Evolutionary conservation across 2,888 invertebrate species (phyloP), one percentile per base, ranked within the genome.

Genomic region (Hedya salicella): DNA sequence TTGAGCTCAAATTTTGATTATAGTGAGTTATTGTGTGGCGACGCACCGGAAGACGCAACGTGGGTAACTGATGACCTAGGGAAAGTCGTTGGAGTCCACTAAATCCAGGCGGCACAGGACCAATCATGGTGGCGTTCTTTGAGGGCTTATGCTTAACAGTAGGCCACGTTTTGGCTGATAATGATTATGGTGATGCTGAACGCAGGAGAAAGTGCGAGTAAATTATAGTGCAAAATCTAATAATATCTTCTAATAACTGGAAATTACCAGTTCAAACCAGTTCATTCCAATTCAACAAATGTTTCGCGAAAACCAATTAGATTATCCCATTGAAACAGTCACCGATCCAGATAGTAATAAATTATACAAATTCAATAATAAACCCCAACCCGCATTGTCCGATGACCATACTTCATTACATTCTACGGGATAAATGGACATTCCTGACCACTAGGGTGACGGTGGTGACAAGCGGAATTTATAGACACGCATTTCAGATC

Each of bases 391-490:
- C 64, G 50, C 19, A 36, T 65, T 64, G 50, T 50, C 11, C n/a
- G 13, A 17, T 65, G 59, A 60, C 65, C 46, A 48, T 21, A 53
- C 59, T 44, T 65, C 42, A 59, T 65, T 65, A 44, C 49, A 16
- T 16, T 14, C 30, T n/a, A 46, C 39, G 39, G 52, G 39, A 60
- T 65, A 53, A 65, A 65, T 65, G 52, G 59, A 65, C 65, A 65
- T 65, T 65, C 46, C 65, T 65, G 59, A 46, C 65, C 59, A 17
- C 59, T 49, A 53, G 65, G 65, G 59, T 65, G 53, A 49, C 1
- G n/a, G 46, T 32, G 48, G n/a, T 48, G 48, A 57, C 17, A 9
- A 30, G 8, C n/a, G n/a, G 4, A 6, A 5, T 30, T 36, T 6
- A 57, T 46, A 42, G 19, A 32, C 32, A 44, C 3, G 54, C 4